Percentiles rank a stretch among this genome's conserved stretches.
Conservation (phyloP, 2,797 vertebrate genomes). For the Lacerta viridis region DNA sequence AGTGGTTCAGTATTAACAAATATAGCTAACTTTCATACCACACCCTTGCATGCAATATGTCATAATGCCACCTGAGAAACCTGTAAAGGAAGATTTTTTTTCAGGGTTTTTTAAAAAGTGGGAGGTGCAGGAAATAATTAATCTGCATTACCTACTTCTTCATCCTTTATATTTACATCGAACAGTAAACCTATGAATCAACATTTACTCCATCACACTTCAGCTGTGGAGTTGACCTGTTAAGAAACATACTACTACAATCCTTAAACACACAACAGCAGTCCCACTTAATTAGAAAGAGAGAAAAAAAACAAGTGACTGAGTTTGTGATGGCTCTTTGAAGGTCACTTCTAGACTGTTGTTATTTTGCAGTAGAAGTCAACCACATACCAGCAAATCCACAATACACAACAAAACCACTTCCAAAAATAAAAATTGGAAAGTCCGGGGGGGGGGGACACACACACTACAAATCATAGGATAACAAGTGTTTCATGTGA, state of each 20-base stretch:
- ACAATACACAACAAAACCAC: too few relatives aligned
- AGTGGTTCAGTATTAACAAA: not conserved
- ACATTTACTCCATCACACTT: not conserved
- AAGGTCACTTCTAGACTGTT: too few relatives aligned
- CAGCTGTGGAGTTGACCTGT: not conserved
- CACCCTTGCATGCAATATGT: not conserved
- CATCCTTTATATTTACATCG: not conserved
- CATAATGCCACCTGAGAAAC: not conserved
- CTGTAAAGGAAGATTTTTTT: not conserved
- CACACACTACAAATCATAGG: too few relatives aligned
- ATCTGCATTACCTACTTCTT: not conserved
- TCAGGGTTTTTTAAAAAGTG: not conserved
- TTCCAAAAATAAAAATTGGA: too few relatives aligned
- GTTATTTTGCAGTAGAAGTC: too few relatives aligned
- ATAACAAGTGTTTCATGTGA: too few relatives aligned
- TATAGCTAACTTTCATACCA: not conserved
- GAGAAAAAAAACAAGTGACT: not conserved
- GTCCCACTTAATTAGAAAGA: not conserved
- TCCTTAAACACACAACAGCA: not conserved
- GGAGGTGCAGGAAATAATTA: not conserved
- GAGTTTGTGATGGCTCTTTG: not conserved
- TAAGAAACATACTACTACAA: not conserved
- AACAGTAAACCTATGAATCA: not conserved
- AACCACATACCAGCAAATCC: too few relatives aligned
- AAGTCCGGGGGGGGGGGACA: too few relatives aligned